Conservation (phyloP, 1,140 invertebrate species). For the Meloidogyne exigua region DNA sequence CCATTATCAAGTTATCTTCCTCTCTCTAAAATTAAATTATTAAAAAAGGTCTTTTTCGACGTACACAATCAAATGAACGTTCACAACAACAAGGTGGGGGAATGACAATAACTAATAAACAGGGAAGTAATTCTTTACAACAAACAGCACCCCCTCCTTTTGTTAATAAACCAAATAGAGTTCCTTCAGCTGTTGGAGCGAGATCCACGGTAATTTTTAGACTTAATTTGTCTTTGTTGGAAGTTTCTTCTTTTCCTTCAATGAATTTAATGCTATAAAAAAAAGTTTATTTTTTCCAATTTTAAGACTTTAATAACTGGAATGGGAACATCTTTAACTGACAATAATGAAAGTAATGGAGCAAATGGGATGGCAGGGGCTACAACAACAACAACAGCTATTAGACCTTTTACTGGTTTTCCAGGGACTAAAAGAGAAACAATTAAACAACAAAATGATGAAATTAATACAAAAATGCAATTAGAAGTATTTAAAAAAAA, state of each 20-base stretch:
- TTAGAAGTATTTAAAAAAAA: neutral
- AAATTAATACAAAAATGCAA: conserved; percentile 2
- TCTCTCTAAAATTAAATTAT: neutral
- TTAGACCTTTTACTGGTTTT: conserved; percentile 20
- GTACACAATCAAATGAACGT: neutral
- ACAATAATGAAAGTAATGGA: neutral
- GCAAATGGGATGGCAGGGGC: neutral
- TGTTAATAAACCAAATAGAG: conserved; percentile 4
- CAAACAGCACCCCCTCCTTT: neutral
- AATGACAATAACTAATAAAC: neutral
- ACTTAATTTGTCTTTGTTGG: too few relatives aligned
- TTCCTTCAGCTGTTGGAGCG: neutral
- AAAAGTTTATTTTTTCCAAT: neutral
- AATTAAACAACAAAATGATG: neutral
- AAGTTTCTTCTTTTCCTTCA: too few relatives aligned
- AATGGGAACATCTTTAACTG: conserved; percentile 2
- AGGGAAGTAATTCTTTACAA: neutral
- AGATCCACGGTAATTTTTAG: neutral
- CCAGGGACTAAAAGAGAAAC: conserved; percentile 4
- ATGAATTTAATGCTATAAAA: too few relatives aligned
- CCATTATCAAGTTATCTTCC: conserved; percentile 25
- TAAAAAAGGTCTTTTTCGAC: conserved; percentile 20
- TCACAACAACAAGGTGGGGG: neutral
- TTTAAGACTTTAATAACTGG: conserved; percentile 3
- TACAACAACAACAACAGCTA: neutral